phyloP scores from a whole-genome alignment of 2,113 vertebrate genomes.

The Nothocercus julius region DNA sequence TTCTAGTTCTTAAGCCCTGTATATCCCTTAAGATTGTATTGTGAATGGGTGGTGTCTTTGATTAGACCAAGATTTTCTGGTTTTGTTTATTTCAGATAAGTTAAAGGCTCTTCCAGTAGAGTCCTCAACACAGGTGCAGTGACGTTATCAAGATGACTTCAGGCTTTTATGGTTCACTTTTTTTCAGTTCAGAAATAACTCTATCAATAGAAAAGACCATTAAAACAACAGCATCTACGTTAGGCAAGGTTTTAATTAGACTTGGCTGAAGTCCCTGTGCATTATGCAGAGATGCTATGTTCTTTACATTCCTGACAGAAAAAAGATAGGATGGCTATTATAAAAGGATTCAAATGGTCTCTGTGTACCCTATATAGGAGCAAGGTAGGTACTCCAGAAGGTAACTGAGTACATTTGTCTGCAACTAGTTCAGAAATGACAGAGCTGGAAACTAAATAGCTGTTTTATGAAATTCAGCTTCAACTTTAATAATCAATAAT shows the following conservation, averaged over 20 bases:
- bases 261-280: too few species aligned
- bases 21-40: background rate
- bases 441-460: background rate
- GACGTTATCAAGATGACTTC: background rate
- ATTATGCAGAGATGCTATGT: too few species aligned
- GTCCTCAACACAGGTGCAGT: background rate
- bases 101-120: background rate
- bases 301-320: background rate
- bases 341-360: background rate
- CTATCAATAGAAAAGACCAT: background rate
- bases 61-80: background rate
- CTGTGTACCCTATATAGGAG: accelerated
- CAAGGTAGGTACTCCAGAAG: background rate
- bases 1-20: background rate
- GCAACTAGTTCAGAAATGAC: background rate
- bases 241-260: background rate
- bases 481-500: conserved; percentile 34
- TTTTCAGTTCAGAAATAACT: background rate
- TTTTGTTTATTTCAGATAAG: background rate
- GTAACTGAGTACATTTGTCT: background rate
- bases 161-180: background rate
- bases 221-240: background rate
- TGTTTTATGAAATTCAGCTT: background rate
- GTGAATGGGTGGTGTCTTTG: background rate
- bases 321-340: background rate